Percentiles rank a stretch among this genome's conserved stretches.
phyloP scores from a whole-genome alignment of 2,888 invertebrate species.

The Archips crataeganus region DNA sequence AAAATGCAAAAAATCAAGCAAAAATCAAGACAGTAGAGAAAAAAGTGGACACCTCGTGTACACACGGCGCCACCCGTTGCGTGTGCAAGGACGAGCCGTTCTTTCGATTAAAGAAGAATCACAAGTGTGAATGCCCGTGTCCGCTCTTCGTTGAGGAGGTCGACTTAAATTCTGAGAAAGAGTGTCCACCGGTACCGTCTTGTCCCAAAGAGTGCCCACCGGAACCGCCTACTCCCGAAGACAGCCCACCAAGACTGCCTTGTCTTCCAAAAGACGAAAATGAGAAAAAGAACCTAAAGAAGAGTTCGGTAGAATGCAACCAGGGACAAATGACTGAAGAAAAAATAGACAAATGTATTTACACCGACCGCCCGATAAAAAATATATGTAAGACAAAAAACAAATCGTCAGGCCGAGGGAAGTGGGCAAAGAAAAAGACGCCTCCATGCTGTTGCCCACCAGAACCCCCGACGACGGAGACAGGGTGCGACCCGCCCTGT shows the following conservation, averaged over 20 bases:
- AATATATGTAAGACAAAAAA: background rate
- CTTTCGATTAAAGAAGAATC: background rate
- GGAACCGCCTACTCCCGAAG: no score
- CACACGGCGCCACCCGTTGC: background rate
- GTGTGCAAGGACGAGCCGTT: background rate
- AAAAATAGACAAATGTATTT: background rate
- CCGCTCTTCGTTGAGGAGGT: background rate
- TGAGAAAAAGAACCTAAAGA: background rate
- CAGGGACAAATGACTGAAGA: background rate
- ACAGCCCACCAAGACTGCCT: background rate
- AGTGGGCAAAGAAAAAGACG: background rate
- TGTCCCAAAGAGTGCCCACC: background rate
- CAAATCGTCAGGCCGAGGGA: background rate
- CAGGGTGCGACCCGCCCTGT: background rate
- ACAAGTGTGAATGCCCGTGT: constrained; percentile 2
- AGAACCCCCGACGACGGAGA: background rate
- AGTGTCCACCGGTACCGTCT: no score
- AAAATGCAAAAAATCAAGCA: background rate
- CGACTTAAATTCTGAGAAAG: background rate
- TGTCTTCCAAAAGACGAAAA: background rate
- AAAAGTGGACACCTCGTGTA: background rate
- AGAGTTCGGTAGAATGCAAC: background rate
- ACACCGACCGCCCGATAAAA: background rate
- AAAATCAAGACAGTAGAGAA: background rate
- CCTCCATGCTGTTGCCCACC: background rate